Conservation (phyloP, 2,113 vertebrate species). For the Leptosomus discolor region DNA sequence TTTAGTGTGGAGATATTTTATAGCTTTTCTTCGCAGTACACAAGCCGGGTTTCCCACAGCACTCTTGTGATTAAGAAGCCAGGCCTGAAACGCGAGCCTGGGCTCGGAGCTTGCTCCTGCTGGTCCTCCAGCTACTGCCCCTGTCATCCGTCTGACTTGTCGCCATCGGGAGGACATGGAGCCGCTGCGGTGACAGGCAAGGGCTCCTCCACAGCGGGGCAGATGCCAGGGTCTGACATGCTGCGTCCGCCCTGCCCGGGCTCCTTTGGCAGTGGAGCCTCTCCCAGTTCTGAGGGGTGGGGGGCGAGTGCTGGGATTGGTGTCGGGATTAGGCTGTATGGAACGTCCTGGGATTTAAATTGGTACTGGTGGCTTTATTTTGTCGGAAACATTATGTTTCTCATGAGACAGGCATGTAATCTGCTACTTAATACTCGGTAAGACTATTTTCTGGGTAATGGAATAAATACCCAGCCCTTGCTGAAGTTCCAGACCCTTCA, state of each 20-base stretch:
- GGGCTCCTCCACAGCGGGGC: neutral
- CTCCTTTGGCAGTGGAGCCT: neutral
- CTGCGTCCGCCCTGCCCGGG: fast-evolving
- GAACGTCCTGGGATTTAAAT: neutral
- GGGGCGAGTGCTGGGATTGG: fast-evolving
- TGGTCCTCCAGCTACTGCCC: neutral
- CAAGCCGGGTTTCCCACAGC: neutral
- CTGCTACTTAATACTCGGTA: neutral
- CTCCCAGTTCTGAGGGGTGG: neutral
- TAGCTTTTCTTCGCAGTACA: neutral
- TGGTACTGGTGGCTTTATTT: neutral
- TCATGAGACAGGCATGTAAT: neutral
- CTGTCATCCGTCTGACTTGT: neutral
- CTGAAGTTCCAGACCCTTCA: neutral
- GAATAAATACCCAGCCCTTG: neutral
- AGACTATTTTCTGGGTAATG: neutral
- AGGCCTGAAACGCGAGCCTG: neutral
- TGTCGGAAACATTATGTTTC: neutral
- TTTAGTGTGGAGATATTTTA: neutral
- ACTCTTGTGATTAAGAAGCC: neutral
- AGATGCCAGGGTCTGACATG: neutral
- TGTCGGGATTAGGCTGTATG: neutral
- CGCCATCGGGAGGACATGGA: neutral
- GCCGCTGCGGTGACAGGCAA: neutral
- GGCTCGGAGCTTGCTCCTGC: neutral